A percentile compares a stretch with the other conserved stretches of the same genome.
These are phyloP conservation scores for Drosophila yakuba DNA, from an alignment of 1,140 invertebrate genomes.

Conservation along the genomic window DNA sequence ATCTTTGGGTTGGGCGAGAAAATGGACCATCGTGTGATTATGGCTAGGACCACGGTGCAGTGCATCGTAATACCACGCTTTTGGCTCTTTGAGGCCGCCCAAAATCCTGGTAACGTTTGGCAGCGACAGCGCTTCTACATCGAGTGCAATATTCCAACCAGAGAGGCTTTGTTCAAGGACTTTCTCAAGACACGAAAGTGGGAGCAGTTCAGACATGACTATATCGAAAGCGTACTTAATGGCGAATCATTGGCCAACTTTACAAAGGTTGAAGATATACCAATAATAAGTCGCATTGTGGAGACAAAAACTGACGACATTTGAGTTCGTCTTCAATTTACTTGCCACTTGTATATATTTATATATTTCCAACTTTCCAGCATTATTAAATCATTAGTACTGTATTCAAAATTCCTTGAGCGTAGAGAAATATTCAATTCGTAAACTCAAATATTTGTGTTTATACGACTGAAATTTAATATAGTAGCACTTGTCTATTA, in stretches of 20 bases:
- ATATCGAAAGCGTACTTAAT: slow-evolving; percentile 69
- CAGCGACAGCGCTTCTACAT: slow-evolving; percentile 86
- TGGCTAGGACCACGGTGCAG: slow-evolving; percentile 85
- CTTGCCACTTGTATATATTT: slow-evolving; percentile 1
- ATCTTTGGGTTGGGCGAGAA: slow-evolving; percentile 85
- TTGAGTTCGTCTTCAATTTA: background rate
- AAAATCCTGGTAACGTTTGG: slow-evolving; percentile 87
- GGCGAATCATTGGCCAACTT: slow-evolving; percentile 4
- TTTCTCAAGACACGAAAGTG: slow-evolving; percentile 86
- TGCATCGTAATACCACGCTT: slow-evolving; percentile 87
- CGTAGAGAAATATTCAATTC: background rate
- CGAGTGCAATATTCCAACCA: slow-evolving; percentile 85
- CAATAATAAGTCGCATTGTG: slow-evolving; percentile 71
- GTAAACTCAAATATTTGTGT: background rate
- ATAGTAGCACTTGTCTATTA: background rate
- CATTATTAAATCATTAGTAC: slow-evolving; percentile 4
- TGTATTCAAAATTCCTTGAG: background rate
- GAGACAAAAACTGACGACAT: slow-evolving; percentile 44
- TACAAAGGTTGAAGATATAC: slow-evolving; percentile 70
- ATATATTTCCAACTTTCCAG: slow-evolving; percentile 5
- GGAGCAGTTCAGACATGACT: slow-evolving; percentile 85
- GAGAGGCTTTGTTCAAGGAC: slow-evolving; percentile 84
- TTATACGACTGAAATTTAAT: background rate
- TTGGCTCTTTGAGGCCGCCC: slow-evolving; percentile 85
- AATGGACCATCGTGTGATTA: slow-evolving; percentile 86